Percentiles rank a stretch among this genome's conserved stretches.
Conservation (phyloP, 1,140 invertebrate species). For the Anastrepha obliqua region DNA sequence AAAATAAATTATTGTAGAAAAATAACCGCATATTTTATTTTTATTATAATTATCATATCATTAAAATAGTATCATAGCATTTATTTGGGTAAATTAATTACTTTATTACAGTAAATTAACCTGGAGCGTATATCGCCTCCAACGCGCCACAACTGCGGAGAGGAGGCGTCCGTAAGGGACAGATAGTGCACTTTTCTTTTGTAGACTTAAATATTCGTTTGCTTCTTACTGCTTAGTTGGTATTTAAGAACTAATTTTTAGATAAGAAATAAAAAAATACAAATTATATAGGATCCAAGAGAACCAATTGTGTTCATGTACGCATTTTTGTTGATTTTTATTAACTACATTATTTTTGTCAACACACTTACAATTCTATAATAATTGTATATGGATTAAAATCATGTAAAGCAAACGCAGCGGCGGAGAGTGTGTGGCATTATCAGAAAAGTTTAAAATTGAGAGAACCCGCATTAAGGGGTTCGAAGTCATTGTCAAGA, state of each 20-base stretch:
- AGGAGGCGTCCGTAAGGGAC: neutral
- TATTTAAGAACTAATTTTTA: conserved; percentile 42
- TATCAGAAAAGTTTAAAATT: too few relatives aligned
- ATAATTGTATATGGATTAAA: neutral
- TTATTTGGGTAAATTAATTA: conserved; percentile 53
- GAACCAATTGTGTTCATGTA: conserved; percentile 3
- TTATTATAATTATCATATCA: conserved; percentile 38
- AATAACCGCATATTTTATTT: conserved; percentile 41
- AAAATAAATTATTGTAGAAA: conserved; percentile 47
- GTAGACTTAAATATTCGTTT: conserved; percentile 38
- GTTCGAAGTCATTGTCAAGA: too few relatives aligned
- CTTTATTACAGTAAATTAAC: conserved; percentile 30
- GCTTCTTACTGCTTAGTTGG: neutral
- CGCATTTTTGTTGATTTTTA: neutral
- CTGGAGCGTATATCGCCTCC: neutral
- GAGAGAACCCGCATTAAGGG: too few relatives aligned
- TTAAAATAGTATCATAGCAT: conserved; percentile 23
- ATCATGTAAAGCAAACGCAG: neutral
- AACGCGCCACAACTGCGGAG: too few relatives aligned
- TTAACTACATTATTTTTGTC: neutral
- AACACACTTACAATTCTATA: neutral
- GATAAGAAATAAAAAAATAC: neutral
- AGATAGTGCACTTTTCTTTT: neutral
- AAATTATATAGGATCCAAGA: neutral
- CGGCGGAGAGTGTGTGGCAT: neutral